Evolutionary conservation across 1,140 invertebrate genomes (phyloP), one percentile per base, ranked within the genome.

Genomic region (Asbolus verrucosus): DNA sequence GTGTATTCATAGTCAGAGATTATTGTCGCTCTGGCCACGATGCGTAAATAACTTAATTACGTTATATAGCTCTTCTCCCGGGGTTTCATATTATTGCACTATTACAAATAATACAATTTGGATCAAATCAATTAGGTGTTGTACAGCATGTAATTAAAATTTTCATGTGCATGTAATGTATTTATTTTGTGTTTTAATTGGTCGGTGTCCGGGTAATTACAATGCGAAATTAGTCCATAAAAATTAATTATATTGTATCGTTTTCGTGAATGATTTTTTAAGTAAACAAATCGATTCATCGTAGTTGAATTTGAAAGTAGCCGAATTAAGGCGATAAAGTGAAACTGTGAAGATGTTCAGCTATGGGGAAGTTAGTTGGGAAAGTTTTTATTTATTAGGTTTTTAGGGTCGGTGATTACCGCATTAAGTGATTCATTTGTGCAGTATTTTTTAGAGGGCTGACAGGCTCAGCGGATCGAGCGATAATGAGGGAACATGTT

Each of bases 401-500:
- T 54, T 21, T 54, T 54, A 27, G 46, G 46, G 46, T 54, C 46
- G 46, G 46, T 54, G 46, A 62, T 39, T 62, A 62, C 59, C 36
- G 19, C 61, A 41, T 65, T 65, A 65, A 65, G 38, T 65, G 61
- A 65, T 65, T 27, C 61, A 41, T 65, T 43, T 65, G 21, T 39
- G 61, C 36, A 16, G 61, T 41, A 65, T 65, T 41, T 65, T 65
- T 65, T 63, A 41, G 16, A n/a, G n/a, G 11, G 61, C 19, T 54
- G 39, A 41, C 39, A 63, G n/a, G 62, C 11, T 65, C 38, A 43
- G 19, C 38, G 59, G 36, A 62, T 38, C 36, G 59, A n/a, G 36
- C 59, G 59, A 62, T 62, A 38, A 62, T 36, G 36, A 62, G 59
- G 59, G 59, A 39, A 62, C 59, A 43, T 43, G 62, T 65, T 65